Conservation (phyloP, 2,113 vertebrate species). For the Proteles cristata region DNA sequence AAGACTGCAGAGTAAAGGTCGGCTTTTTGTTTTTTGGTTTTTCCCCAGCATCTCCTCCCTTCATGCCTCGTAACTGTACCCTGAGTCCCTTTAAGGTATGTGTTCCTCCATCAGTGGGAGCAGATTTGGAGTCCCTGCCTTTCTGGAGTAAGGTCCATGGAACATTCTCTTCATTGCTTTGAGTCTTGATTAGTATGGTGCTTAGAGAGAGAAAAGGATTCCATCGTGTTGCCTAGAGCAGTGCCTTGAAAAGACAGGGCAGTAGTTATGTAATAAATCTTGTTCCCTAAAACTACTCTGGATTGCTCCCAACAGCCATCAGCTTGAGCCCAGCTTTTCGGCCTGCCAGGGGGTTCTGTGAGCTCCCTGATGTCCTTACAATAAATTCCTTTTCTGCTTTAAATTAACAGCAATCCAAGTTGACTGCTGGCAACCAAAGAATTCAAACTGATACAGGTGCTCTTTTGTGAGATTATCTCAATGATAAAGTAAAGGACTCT, state of each 20-base stretch:
- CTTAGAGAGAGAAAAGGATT: not conserved
- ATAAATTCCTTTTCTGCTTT: conserved; percentile 20
- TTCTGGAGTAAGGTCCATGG: not conserved
- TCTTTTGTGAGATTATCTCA: conserved; percentile 48
- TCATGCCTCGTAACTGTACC: not conserved
- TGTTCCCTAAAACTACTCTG: not conserved
- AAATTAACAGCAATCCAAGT: conserved; percentile 25
- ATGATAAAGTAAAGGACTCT: conserved; percentile 28
- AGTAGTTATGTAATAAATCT: not conserved
- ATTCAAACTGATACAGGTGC: not conserved
- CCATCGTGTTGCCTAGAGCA: not conserved
- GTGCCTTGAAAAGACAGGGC: not conserved
- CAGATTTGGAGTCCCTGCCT: not conserved
- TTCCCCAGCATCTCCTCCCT: not conserved
- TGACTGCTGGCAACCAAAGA: conserved; percentile 35
- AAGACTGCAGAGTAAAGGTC: not conserved
- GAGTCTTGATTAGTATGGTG: not conserved
- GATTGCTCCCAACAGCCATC: not conserved
- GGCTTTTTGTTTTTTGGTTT: not conserved
- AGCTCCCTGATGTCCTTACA: not conserved
- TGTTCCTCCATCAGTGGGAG: not conserved
- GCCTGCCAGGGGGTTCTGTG: not conserved
- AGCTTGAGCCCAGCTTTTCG: not conserved
- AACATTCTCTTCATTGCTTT: not conserved
- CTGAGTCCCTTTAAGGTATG: not conserved